Evolutionary conservation across 1,140 invertebrate genomes (phyloP), one percentile per base, ranked within the genome.

Genomic region (Drosophila mayri): DNA sequence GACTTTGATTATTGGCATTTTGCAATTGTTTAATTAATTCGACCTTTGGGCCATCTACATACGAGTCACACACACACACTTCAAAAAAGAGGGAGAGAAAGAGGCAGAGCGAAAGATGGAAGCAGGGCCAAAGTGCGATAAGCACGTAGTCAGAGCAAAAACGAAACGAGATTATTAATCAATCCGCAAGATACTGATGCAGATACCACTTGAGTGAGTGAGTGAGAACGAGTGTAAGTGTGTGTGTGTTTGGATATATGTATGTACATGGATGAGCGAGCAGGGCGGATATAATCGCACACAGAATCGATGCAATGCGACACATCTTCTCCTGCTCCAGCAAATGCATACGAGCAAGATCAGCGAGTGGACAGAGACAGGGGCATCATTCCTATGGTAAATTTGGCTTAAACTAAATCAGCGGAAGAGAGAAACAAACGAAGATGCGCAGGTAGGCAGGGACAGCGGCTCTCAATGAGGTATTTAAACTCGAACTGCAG

Each of bases 161-260:
- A 81, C 47, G 62, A 90, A 88, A 88, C 84, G 85, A 88, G 84
- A 88, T 88, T 88, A 88, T 88, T 88, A 88, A 88, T 88, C 84
- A 88, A 88, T 88, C 84, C 87, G 73, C 71, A 88, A 90, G 84
- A 90, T 82, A 90, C 68, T 84, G 84, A 87, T 85, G 84, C 81
- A 85, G 77, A 84, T 74, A 71, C 82, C 74, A 74, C 76, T 76
- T 67, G 66, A 66, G 65, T 22, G 44, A 14, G 28, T 65, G 44
- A 14, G 28, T 66, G 44, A 38, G 20, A 55, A 35, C 35, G 5
- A 50, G 44, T 38, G 49, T 44, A 30, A 20, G 59, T 38, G 28
- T 30, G 28, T 30, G 28, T 30, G 28, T 30, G 28, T 57, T 38
- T 20, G 46, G 37, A 43, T 58, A 55, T 54, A 32, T n/a, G n/a